Evolutionary conservation across 2,797 vertebrate genomes (phyloP).

Genomic region (Macropodus opercularis): DNA sequence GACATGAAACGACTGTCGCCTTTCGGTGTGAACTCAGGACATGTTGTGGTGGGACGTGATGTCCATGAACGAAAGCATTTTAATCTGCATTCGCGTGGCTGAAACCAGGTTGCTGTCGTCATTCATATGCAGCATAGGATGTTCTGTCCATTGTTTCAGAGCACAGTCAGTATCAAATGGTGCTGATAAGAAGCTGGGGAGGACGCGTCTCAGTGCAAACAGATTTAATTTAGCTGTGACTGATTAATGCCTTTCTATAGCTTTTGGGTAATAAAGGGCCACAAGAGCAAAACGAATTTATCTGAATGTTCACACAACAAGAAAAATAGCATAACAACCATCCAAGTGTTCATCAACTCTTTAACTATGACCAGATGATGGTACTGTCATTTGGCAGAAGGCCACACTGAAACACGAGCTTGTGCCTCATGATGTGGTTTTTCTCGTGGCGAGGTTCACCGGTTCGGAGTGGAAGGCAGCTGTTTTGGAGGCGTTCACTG

Average conservation of each 20-base stretch:
- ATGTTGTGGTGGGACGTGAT: background rate
- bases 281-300: background rate
- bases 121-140: conserved; percentile 28
- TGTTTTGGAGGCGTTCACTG: conserved; percentile 62
- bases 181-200: background rate
- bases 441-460: conserved; percentile 24
- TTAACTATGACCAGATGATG: conserved; percentile 30
- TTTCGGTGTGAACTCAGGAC: conserved; percentile 1
- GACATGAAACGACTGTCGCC: background rate
- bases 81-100: background rate
- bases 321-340: conserved; percentile 17
- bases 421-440: conserved; percentile 3
- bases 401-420: conserved; percentile 24
- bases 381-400: conserved; percentile 18
- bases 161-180: background rate
- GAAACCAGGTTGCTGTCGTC: background rate
- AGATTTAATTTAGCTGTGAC: conserved; percentile 4
- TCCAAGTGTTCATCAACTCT: conserved; percentile 15
- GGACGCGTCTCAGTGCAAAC: background rate
- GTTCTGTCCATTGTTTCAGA: conserved; percentile 23
- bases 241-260: background rate
- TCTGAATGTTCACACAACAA: conserved; percentile 12
- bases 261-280: background rate
- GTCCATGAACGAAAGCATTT: conserved; percentile 11
- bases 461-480: conserved; percentile 18